These are phyloP conservation scores for Phenganax subtilis DNA, from an alignment of 92 coral and sea anemone species.

Conservation along the genomic window DNA sequence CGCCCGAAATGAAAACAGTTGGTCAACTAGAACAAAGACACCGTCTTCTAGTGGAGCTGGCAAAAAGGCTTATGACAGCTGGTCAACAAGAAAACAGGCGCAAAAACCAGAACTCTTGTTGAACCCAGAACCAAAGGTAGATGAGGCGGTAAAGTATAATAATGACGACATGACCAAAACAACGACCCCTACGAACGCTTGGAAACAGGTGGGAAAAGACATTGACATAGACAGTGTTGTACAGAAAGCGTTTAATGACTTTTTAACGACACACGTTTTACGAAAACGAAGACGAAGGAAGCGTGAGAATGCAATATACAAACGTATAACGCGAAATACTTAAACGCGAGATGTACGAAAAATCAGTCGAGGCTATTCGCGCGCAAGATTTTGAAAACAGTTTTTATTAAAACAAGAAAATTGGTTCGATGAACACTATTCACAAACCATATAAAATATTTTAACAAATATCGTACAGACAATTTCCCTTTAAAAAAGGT, in stretches of 20 bases:
- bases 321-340: neutral
- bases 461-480: too few species aligned
- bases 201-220: constrained; percentile 7
- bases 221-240: constrained; percentile 41
- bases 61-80: constrained; percentile 7
- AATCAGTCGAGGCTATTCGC: too few species aligned
- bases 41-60: neutral
- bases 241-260: constrained; percentile 30
- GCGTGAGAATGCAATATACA: constrained; percentile 17
- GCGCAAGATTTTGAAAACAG: neutral
- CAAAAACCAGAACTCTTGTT: neutral
- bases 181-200: constrained; percentile 16
- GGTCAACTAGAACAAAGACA: constrained; percentile 23
- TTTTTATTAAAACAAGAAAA: neutral
- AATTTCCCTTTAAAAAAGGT: too few species aligned
- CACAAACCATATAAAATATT: too few species aligned
- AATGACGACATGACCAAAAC: constrained; percentile 2
- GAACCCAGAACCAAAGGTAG: constrained; percentile 25
- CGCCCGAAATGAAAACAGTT: constrained; percentile 8
- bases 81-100: neutral
- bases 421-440: too few species aligned
- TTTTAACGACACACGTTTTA: constrained; percentile 15
- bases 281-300: constrained; percentile 27
- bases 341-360: too few species aligned
- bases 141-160: constrained; percentile 33